Conservation (phyloP, 2,797 vertebrate genomes). For the Tachyglossus aculeatus region DNA sequence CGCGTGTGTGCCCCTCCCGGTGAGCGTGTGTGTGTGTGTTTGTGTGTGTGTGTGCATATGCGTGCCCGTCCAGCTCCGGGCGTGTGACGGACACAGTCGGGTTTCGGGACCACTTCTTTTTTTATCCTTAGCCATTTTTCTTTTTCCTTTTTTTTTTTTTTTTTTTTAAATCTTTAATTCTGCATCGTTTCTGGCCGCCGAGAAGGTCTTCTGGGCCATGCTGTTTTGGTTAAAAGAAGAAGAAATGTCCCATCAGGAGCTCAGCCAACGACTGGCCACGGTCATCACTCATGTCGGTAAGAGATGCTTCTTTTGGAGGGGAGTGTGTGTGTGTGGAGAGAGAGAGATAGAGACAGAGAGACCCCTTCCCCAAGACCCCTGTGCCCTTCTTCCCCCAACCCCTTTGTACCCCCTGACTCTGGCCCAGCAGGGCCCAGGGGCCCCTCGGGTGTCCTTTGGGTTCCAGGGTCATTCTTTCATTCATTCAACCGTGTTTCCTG, state of each 20-base stretch:
- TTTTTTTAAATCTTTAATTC: background rate
- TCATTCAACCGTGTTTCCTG: too few species aligned
- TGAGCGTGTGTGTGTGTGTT: background rate
- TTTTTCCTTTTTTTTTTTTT: too few species aligned
- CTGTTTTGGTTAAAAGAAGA: conserved; percentile 89
- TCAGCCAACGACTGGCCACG: conserved; percentile 86
- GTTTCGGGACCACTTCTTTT: background rate
- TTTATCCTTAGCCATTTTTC: background rate
- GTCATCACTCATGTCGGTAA: conserved; percentile 96
- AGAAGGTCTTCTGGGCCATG: conserved; percentile 78
- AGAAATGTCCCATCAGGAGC: conserved; percentile 93
- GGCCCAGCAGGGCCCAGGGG: too few species aligned
- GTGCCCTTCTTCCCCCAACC: background rate
- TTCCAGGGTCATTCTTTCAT: too few species aligned
- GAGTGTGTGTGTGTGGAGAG: background rate
- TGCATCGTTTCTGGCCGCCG: background rate
- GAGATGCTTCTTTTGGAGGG: conserved; percentile 44
- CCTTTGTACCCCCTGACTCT: background rate
- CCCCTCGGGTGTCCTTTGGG: too few species aligned
- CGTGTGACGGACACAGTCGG: background rate
- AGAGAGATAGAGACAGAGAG: background rate
- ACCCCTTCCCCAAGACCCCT: background rate
- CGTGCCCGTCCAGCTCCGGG: background rate
- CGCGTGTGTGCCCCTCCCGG: background rate
- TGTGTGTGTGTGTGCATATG: background rate